phyloP scores from a whole-genome alignment of 2,888 invertebrate species.

The Cryptophagus acutangulus region DNA sequence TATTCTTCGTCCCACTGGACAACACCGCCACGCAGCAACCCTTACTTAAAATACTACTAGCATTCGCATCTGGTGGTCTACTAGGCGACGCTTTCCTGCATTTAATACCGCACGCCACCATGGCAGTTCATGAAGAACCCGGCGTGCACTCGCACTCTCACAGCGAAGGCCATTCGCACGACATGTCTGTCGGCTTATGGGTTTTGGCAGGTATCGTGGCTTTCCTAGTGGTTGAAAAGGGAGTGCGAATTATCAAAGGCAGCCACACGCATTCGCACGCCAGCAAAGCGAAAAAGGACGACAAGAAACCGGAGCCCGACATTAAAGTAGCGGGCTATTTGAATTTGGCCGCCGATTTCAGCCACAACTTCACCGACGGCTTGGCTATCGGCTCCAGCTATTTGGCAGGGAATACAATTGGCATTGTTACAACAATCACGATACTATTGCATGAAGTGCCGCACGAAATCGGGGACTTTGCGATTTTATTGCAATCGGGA shows the following conservation, averaged over 20 bases:
- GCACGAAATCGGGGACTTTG: constrained; percentile 99
- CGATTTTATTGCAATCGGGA: constrained; percentile 95
- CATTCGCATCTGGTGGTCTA: constrained; percentile 92
- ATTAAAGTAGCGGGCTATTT: constrained; percentile 88
- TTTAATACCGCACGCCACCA: constrained; percentile 92
- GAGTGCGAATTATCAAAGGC: constrained; percentile 78
- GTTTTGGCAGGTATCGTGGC: constrained; percentile 90
- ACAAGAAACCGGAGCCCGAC: constrained; percentile 8
- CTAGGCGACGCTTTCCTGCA: constrained; percentile 98
- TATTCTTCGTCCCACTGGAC: constrained; percentile 90
- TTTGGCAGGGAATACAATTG: constrained; percentile 82
- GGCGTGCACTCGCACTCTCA: constrained; percentile 45
- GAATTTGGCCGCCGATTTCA: constrained; percentile 96
- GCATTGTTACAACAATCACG: constrained; percentile 88
- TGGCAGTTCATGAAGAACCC: constrained; percentile 48
- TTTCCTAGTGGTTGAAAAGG: constrained; percentile 91
- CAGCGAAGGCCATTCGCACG: constrained; percentile 53
- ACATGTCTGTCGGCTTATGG: constrained; percentile 90
- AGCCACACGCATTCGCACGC: constrained; percentile 73
- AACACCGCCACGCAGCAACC: constrained; percentile 79
- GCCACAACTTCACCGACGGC: constrained; percentile 99
- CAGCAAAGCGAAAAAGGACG: constrained; percentile 20
- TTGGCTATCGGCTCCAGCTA: constrained; percentile 98
- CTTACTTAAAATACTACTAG: constrained; percentile 81
- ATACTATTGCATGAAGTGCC: constrained; percentile 98